Conservation (phyloP, 2,113 vertebrate species). For the Arenaria interpres region DNA sequence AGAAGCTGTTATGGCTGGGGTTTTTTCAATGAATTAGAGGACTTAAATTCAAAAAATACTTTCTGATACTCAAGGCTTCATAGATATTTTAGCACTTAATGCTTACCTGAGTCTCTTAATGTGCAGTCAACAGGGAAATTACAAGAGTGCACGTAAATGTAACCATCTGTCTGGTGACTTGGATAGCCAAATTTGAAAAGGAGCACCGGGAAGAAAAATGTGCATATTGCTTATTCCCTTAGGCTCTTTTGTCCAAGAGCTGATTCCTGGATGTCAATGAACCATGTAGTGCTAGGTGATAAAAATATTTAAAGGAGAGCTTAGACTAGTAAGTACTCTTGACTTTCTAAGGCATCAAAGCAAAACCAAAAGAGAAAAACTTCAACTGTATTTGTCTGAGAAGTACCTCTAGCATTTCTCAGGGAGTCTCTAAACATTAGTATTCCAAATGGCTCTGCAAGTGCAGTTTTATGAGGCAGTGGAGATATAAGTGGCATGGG, state of each 20-base stretch:
- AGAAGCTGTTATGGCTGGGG: neutral
- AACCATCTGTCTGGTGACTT: neutral
- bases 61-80: neutral
- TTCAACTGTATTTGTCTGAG: neutral
- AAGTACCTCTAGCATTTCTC: neutral
- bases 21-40: neutral
- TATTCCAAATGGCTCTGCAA: neutral
- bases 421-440: neutral
- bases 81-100: neutral
- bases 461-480: neutral
- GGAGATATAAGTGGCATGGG: neutral
- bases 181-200: neutral
- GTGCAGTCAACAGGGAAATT: neutral
- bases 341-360: neutral
- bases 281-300: neutral
- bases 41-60: neutral
- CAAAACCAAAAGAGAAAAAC: neutral
- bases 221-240: neutral
- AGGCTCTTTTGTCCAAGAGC: neutral
- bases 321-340: neutral
- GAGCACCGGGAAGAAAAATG: neutral
- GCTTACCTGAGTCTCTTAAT: neutral
- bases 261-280: neutral
- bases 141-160: neutral
- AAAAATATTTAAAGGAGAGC: neutral